Percentiles rank a stretch among this genome's conserved stretches.
Conservation (phyloP, 2,888 invertebrate genomes). For the Spialia ferax region DNA sequence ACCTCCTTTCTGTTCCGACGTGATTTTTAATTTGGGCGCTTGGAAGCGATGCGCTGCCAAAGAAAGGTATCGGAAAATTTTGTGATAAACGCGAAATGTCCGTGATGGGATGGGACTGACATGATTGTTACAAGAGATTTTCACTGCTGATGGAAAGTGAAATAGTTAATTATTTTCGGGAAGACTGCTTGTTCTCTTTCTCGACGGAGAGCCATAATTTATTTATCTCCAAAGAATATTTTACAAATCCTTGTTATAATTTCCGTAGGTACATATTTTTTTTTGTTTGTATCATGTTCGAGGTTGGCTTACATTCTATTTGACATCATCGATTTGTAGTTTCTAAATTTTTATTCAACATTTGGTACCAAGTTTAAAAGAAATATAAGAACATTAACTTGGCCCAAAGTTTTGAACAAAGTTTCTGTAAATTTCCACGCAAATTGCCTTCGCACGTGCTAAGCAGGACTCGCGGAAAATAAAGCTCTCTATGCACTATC, state of each 20-base stretch:
- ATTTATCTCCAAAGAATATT: no score
- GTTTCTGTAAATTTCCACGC: constrained; percentile 28
- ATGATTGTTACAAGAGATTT: not conserved
- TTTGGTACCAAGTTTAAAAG: not conserved
- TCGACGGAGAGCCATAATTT: not conserved
- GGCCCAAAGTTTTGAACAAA: constrained; percentile 19
- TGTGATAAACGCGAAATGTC: not conserved
- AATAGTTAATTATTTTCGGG: not conserved
- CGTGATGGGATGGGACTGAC: not conserved
- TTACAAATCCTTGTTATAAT: no score
- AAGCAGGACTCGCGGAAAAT: not conserved
- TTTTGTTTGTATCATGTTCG: no score
- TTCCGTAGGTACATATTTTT: not conserved
- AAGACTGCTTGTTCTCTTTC: not conserved
- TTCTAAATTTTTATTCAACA: not conserved
- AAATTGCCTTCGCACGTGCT: constrained; percentile 33
- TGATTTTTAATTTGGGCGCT: constrained; percentile 34
- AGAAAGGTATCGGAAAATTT: not conserved
- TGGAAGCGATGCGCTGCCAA: not conserved
- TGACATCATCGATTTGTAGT: not conserved
- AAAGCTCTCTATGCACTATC: constrained; percentile 17
- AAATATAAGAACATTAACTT: constrained; percentile 10
- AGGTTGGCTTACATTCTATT: not conserved
- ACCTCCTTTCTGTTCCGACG: constrained; percentile 15
- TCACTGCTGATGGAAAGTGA: not conserved